Evolutionary conservation across 2,888 invertebrate genomes (phyloP), one percentile per base, ranked within the genome.

Genomic region (Trissonchulus latispiculum): DNA sequence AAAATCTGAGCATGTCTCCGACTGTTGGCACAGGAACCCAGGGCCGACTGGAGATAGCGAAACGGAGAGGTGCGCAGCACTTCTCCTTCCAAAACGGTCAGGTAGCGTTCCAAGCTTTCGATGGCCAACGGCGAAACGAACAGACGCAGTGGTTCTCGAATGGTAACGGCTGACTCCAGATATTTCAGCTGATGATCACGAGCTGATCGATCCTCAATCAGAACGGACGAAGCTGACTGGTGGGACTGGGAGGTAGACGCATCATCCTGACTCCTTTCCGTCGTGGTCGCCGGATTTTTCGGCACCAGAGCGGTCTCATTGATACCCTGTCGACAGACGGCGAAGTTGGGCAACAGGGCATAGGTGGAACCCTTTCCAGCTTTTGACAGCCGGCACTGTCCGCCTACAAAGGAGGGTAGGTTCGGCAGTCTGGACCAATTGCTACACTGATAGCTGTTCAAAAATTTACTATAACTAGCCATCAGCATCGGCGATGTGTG

Each of bases 401-500:
- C 69, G 35, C n/a, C n/a, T n/a, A 68, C 35, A 33, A 68, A 68
- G 15, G 69, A 3, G 2, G 69, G 69, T 36, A 68, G 33, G 3
- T 15, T 33, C 23, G 69, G 31, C 23, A 33, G 35, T 15, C 35
- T 15, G 31, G 32, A 32, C 69, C 69, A 71, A 31, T 71, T 71
- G 8, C 2, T 2, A 31, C 72, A 71, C 31, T 8, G 3, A 72
- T 72, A 72, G 3, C 15, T 28, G 28, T 70, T 29, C 64, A 72
- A 36, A 72, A 28, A 71, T n/a, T 61, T 36, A n/a, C 61, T 18
- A 73, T 96, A 96, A 81, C 94, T 94, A 1, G 93, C 91, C 93
- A 96, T 93, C 0, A 96, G 86, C 72, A 96, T 86, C 0, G 95
- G 94, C 0, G 95, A 95, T 80, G 95, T 93, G 2, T 92, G 90